Conservation (phyloP, 2,797 vertebrate species). For the Podarcis lilfordi region DNA sequence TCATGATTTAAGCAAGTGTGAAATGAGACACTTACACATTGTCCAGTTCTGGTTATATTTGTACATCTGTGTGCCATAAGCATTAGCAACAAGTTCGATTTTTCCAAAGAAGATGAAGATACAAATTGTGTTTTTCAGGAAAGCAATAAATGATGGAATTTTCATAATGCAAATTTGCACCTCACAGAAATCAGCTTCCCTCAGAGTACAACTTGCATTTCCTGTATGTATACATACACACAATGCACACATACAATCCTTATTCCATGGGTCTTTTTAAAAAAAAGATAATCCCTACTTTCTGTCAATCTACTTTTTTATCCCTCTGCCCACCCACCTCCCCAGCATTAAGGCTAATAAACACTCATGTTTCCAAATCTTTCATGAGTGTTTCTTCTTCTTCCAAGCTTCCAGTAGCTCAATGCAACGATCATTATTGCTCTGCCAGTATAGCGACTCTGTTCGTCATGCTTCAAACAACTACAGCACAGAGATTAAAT, state of each 20-base stretch:
- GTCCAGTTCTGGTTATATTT: too few species aligned
- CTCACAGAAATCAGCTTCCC: not conserved
- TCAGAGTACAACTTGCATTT: not conserved
- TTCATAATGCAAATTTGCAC: not conserved
- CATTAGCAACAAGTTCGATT: not conserved
- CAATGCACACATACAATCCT: not conserved
- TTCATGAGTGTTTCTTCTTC: conserved; percentile 39
- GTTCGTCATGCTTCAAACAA: conserved; percentile 83
- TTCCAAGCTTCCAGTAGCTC: conserved; percentile 58
- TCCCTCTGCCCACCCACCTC: not conserved
- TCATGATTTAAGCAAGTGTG: not conserved
- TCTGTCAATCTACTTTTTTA: conserved; percentile 21
- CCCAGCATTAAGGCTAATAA: conserved; percentile 65
- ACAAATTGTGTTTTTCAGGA: not conserved
- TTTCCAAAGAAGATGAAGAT: not conserved
- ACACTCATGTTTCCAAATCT: conserved; percentile 61
- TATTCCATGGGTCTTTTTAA: conserved; percentile 36
- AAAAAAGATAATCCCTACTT: conserved; percentile 58
- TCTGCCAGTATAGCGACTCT: conserved; percentile 73
- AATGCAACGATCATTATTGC: conserved; percentile 77
- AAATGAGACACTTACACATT: not conserved
- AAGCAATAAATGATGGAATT: not conserved
- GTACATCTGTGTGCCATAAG: not conserved
- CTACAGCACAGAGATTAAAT: conserved; percentile 86
- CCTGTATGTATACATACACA: not conserved